Evolutionary conservation across 2,888 invertebrate species (phyloP), one percentile per base, ranked within the genome.

Genomic region (Yponomeuta sedellus): DNA sequence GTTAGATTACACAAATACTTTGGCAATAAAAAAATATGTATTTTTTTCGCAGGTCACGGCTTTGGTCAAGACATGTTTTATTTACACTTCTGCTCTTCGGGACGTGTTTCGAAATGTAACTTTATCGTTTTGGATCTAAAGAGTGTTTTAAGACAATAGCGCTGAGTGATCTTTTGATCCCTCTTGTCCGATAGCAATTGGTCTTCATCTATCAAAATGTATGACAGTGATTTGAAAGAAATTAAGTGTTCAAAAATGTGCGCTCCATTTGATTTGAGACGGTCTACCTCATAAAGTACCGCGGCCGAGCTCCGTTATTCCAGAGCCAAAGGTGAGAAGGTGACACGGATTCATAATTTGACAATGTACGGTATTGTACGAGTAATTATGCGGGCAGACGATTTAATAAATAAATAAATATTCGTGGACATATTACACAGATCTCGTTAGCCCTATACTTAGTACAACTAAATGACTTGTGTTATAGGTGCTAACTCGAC

Each of bases 1-100:
- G 40, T 68, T 68, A 70, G 68, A 70, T 70, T 68, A 68, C 69
- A 63, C 44, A 63, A 20, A 20, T 44, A 44, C n/a, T 10, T 11
- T 28, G 6, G 58, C 44, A 58, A 58, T 25, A 6, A 52, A 20
- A 63, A 63, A 63, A 19, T 44, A 40, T 8, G 22, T 63, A 56
- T 34, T 52, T 63, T 61, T 25, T 22, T 63, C 19, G 22, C 63
- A 22, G 63, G 63, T 63, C 63, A 44, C 2, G 44, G 63, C 34
- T 20, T 34, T 16, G 63, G 63, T 63, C 63, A 63, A 62, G n/a
- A 34, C 39, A n/a, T 62, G 62, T 62, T 40, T 62, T 61, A 61
- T 5, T 28, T 34, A 34, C 10, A 34, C 34, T 34, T 34, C 8
- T 34, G 34, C 34, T 34, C 34, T 34, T 34, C 34, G 10, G 8